Percentiles rank a stretch among this genome's conserved stretches.
phyloP scores from a whole-genome alignment of 2,113 vertebrate species.

The Sander lucioperca region DNA sequence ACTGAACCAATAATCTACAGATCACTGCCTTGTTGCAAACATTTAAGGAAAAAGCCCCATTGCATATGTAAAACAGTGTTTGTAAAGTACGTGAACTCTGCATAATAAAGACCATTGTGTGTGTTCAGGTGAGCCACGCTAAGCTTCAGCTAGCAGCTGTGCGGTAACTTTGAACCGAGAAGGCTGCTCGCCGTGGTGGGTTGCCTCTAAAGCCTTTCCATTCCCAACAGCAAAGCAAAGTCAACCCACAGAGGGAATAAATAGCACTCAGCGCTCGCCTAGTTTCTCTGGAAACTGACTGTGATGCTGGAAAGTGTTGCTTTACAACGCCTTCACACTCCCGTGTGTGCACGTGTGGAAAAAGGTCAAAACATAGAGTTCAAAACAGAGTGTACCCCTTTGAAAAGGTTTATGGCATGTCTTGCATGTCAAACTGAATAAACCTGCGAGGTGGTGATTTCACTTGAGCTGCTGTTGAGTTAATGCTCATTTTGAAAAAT shows the following conservation, averaged over 20 bases:
- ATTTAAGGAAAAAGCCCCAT: neutral
- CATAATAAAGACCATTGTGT: neutral
- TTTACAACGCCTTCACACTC: conserved; percentile 61
- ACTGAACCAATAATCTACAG: neutral
- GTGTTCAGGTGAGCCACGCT: conserved; percentile 25
- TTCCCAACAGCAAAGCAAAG: conserved; percentile 58
- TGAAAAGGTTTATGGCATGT: conserved; percentile 26
- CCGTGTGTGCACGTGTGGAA: conserved; percentile 7
- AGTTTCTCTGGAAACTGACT: conserved; percentile 73
- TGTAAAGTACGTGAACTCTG: neutral
- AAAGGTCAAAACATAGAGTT: conserved; percentile 48
- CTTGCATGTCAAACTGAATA: neutral
- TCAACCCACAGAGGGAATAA: conserved; percentile 64
- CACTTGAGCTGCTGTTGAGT: conserved; percentile 1
- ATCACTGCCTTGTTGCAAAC: neutral
- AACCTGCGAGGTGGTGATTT: neutral
- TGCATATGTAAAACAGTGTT: conserved; percentile 24
- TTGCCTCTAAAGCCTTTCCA: conserved; percentile 64
- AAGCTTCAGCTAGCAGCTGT: conserved; percentile 30
- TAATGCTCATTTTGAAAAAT: neutral
- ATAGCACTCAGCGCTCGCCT: conserved; percentile 26
- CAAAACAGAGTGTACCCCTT: conserved; percentile 18
- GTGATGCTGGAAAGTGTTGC: conserved; percentile 68
- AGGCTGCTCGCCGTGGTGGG: conserved; percentile 29
- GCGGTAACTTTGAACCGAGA: conserved; percentile 61